Conservation (phyloP, 2,113 vertebrate species). For the Microcebus griseorufus region DNA sequence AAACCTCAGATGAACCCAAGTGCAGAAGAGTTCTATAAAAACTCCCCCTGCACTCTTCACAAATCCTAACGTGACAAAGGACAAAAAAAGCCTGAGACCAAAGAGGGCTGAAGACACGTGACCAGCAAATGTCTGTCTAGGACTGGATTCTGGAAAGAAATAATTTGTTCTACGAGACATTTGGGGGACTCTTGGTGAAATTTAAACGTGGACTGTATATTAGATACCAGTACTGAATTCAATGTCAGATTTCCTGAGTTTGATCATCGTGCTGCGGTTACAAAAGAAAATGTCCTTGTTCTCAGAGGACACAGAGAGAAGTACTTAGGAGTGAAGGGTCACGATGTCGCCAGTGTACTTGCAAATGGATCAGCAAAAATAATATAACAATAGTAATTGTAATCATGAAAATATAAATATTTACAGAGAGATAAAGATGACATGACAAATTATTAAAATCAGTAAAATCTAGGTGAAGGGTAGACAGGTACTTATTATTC, state of each 20-base stretch:
- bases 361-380: background rate
- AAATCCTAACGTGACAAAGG: background rate
- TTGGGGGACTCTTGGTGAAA: background rate
- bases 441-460: no score
- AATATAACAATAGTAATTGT: background rate
- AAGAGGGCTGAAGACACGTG: background rate
- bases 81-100: background rate
- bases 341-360: background rate
- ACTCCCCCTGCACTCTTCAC: background rate
- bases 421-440: no score
- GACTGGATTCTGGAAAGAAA: background rate
- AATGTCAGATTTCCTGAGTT: background rate
- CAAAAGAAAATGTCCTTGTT: background rate
- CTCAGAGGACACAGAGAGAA: background rate
- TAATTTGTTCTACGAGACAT: background rate
- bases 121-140: background rate
- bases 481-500: no score
- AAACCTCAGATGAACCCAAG: background rate
- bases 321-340: background rate
- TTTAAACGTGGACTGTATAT: background rate
- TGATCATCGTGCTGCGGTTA: background rate
- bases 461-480: no score
- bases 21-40: background rate
- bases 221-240: background rate
- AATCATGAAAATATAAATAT: background rate